These are phyloP conservation scores for Muscina levida DNA, from an alignment of 2,888 invertebrate genomes.

Conservation along the genomic window DNA sequence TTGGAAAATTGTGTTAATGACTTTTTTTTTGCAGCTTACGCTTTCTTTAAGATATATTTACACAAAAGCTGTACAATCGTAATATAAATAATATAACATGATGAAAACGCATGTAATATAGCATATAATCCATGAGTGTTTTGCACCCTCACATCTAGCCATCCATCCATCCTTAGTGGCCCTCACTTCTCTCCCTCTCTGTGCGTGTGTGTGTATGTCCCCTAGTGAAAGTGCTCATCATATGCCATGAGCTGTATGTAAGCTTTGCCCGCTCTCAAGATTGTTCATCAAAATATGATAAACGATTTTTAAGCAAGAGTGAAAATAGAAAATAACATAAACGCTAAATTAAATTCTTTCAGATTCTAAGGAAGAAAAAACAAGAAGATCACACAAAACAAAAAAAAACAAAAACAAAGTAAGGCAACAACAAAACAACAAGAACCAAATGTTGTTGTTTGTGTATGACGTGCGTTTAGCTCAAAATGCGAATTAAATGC, in stretches of 20 bases:
- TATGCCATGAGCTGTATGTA: background rate
- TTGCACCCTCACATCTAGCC: too few species aligned
- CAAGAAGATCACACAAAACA: background rate
- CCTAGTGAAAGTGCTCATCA: background rate
- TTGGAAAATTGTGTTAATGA: conserved; percentile 53
- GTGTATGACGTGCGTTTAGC: too few species aligned
- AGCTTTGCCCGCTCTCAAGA: conserved; percentile 30
- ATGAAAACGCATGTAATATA: conserved; percentile 23
- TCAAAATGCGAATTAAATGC: conserved; percentile 11
- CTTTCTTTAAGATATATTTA: conserved; percentile 43
- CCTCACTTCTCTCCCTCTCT: background rate
- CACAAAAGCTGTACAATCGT: conserved; percentile 25
- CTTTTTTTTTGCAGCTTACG: conserved; percentile 18
- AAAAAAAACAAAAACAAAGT: background rate
- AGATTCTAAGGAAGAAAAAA: background rate
- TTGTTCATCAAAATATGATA: conserved; percentile 65
- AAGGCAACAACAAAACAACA: too few species aligned
- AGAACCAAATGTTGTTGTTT: background rate
- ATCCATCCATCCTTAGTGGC: too few species aligned
- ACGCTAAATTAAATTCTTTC: conserved; percentile 51
- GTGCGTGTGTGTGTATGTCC: too few species aligned
- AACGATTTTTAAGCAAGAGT: conserved; percentile 59
- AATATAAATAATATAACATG: conserved; percentile 21
- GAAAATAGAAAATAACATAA: conserved; percentile 17
- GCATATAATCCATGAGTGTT: conserved; percentile 24